A percentile compares a stretch with the other conserved stretches of the same genome.
These are phyloP conservation scores for Eonycteris spelaea DNA, from an alignment of 2,113 vertebrate species.

Conservation along the genomic window DNA sequence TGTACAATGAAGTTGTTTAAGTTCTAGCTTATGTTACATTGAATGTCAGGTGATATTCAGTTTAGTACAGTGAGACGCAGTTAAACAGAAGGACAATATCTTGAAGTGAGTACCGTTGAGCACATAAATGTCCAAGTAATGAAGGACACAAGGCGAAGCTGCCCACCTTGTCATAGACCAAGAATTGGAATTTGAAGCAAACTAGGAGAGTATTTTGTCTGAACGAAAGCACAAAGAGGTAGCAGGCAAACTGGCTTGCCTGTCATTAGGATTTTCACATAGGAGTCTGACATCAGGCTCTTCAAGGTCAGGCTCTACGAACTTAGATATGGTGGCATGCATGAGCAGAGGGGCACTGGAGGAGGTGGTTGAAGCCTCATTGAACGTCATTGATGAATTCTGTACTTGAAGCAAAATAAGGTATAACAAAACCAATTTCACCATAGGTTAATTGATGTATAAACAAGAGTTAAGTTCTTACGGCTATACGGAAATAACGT, in stretches of 20 bases:
- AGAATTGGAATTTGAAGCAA: not conserved
- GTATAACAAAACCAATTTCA: not conserved
- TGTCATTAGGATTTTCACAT: not conserved
- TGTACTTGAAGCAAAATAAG: not conserved
- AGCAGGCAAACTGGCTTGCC: not conserved
- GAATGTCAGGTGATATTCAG: not conserved
- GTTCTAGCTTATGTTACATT: not conserved
- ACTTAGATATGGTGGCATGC: not conserved
- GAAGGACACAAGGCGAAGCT: not conserved
- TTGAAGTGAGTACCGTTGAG: not conserved
- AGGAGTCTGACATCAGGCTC: not conserved
- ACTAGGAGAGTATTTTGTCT: not conserved
- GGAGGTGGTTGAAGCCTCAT: not conserved
- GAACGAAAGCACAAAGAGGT: not conserved
- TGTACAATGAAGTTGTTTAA: slow-evolving; percentile 30
- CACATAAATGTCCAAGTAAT: not conserved
- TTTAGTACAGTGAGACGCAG: not conserved
- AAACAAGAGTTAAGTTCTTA: not conserved
- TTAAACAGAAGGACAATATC: not conserved
- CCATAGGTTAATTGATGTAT: not conserved
- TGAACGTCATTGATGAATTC: not conserved
- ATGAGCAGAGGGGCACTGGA: not conserved
- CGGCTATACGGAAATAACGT: not conserved
- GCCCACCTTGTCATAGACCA: not conserved
- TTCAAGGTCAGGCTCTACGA: not conserved